These are phyloP conservation scores for Drosophila algonquin DNA, from an alignment of 2,888 invertebrate species.

Conservation along the genomic window DNA sequence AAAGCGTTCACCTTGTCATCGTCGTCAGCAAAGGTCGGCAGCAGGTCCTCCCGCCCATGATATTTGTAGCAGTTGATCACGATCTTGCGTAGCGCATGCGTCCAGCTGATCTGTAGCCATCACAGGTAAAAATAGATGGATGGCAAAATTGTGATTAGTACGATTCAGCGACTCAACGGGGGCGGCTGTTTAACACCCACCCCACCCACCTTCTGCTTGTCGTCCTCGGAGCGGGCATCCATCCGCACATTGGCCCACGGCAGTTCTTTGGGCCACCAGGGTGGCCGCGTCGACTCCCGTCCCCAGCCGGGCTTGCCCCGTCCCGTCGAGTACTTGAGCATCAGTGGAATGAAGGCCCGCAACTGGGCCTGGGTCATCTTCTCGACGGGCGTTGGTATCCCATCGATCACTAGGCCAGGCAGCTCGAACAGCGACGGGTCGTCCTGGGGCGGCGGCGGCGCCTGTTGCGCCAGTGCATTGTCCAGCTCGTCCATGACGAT, in stretches of 20 bases:
- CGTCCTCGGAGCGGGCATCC: constrained; percentile 97
- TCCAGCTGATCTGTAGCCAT: constrained; percentile 94
- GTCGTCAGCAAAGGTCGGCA: constrained; percentile 97
- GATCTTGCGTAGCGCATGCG: constrained; percentile 97
- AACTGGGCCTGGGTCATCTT: constrained; percentile 99
- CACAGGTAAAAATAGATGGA: constrained; percentile 67
- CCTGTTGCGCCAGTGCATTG: constrained; percentile 95
- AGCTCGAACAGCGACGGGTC: constrained; percentile 97
- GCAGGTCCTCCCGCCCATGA: constrained; percentile 96
- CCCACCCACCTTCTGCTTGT: constrained; percentile 94
- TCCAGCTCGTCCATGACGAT: constrained; percentile 98
- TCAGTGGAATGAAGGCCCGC: constrained; percentile 97
- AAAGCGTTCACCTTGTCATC: constrained; percentile 90
- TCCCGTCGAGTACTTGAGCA: constrained; percentile 98
- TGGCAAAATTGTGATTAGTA: constrained; percentile 36
- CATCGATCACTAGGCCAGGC: constrained; percentile 97
- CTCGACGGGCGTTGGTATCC: constrained; percentile 98
- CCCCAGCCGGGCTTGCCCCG: constrained; percentile 99
- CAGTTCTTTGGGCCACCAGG: constrained; percentile 99
- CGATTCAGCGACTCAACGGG: constrained; percentile 15
- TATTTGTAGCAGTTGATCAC: constrained; percentile 99
- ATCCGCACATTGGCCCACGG: constrained; percentile 99
- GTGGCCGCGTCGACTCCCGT: constrained; percentile 96
- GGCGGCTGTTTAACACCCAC: constrained; percentile 66
- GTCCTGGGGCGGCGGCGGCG: constrained; percentile 91